These are phyloP conservation scores for Tiaroga cobitis DNA, from an alignment of 2,797 vertebrate species.

Conservation along the genomic window DNA sequence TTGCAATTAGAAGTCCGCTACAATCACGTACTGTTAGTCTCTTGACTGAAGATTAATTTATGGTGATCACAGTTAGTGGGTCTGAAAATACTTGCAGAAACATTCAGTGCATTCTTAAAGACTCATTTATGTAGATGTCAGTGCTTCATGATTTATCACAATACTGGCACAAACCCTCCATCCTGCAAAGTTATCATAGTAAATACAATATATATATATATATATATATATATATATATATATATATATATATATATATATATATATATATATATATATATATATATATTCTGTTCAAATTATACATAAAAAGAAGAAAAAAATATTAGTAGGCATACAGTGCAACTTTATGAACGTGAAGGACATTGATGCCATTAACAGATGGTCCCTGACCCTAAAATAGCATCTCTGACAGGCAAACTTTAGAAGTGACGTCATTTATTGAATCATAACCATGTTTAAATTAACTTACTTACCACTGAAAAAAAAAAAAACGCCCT, in stretches of 20 bases:
- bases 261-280: no score
- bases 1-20: not conserved
- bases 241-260: no score
- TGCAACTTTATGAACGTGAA: not conserved
- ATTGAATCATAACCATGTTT: not conserved
- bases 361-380: constrained; percentile 34
- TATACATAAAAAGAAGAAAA: not conserved
- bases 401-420: not conserved
- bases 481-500: not conserved
- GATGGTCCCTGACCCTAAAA: constrained; percentile 34
- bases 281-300: not conserved
- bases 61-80: not conserved
- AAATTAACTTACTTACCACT: constrained; percentile 67
- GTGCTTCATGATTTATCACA: not conserved
- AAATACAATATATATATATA: not conserved
- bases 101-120: not conserved
- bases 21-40: not conserved
- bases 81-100: not conserved
- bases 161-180: not conserved
- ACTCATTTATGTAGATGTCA: not conserved
- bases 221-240: no score
- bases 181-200: no score
- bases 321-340: not conserved
- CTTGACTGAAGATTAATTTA: not conserved
- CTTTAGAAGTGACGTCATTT: not conserved